Conservation (phyloP, 2,797 vertebrate genomes). For the Rhincodon typus region DNA sequence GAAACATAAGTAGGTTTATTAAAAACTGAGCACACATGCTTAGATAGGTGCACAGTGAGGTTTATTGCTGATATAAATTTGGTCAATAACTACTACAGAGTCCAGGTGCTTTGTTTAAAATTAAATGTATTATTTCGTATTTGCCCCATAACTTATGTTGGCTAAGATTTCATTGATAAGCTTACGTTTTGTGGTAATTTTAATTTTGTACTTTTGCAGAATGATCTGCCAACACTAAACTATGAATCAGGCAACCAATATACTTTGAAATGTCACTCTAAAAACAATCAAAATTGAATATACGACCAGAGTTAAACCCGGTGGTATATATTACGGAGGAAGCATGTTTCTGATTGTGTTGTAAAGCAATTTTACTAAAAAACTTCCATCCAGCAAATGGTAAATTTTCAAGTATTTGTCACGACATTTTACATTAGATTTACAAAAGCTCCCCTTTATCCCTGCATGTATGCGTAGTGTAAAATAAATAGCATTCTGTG, state of each 20-base stretch:
- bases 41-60: not conserved
- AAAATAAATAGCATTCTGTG: constrained; percentile 6
- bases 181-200: not conserved
- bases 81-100: not conserved
- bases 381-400: not conserved
- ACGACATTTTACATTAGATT: not conserved
- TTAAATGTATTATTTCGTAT: not conserved
- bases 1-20: not conserved
- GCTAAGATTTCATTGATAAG: not conserved
- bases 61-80: not conserved
- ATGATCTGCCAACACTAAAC: not conserved
- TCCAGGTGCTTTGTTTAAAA: not conserved
- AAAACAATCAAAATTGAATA: constrained; percentile 16
- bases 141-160: not conserved
- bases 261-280: not conserved
- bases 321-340: not conserved
- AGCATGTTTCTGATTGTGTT: not conserved
- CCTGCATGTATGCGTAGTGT: not conserved
- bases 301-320: not conserved
- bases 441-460: not conserved
- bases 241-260: not conserved
- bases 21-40: not conserved
- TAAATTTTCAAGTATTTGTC: not conserved
- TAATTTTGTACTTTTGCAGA: not conserved
- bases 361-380: not conserved